Conservation (phyloP, 2,113 vertebrate genomes). For the Otis tarda region DNA sequence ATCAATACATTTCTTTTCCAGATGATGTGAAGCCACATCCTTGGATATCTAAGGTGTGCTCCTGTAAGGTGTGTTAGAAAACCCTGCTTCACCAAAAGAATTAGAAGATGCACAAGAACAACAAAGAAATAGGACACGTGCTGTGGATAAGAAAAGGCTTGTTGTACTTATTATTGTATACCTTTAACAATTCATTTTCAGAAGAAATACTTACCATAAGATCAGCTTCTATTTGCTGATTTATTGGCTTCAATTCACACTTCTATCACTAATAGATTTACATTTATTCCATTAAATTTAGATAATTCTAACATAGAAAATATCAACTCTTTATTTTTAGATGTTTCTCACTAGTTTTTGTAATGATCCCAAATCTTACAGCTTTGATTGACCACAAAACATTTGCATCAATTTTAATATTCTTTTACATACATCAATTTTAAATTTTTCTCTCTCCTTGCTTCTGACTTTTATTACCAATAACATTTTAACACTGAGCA, state of each 20-base stretch:
- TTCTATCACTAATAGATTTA: neutral
- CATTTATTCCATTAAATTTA: neutral
- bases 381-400: neutral
- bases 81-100: neutral
- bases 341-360: neutral
- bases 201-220: neutral
- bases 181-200: neutral
- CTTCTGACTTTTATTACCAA: neutral
- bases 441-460: neutral
- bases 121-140: neutral
- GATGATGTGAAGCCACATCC: constrained; percentile 69
- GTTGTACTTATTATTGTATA: neutral
- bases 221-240: neutral
- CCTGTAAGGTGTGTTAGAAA: constrained; percentile 78
- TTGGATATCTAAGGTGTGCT: constrained; percentile 79
- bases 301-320: neutral
- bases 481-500: neutral
- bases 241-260: neutral
- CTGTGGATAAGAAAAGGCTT: neutral
- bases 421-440: neutral
- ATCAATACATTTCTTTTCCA: constrained; percentile 49
- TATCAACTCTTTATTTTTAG: neutral
- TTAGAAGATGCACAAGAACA: neutral
- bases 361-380: neutral
- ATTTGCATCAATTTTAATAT: neutral